Percentiles rank a stretch among this genome's conserved stretches.
Evolutionary conservation across 2,113 vertebrate species (phyloP).

Genomic region (Alces alces): DNA sequence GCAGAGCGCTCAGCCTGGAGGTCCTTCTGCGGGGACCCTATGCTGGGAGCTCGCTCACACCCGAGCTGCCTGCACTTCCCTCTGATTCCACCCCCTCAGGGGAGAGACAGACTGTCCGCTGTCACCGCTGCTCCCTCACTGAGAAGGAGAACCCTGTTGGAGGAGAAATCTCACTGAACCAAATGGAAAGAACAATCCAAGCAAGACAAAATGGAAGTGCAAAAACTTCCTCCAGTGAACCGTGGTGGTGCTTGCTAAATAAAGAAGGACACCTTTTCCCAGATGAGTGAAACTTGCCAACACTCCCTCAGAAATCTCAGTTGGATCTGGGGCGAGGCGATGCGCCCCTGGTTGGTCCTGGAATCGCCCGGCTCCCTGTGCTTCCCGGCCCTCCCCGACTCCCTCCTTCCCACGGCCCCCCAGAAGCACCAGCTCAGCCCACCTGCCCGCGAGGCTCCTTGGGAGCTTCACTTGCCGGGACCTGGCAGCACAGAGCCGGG

Average conservation of each 20-base stretch:
- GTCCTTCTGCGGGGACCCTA: neutral
- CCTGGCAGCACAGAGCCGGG: too few relatives aligned
- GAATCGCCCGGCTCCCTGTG: rapidly evolving
- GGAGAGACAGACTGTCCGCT: neutral
- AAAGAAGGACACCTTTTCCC: neutral
- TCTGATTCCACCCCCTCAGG: neutral
- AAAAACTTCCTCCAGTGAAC: neutral
- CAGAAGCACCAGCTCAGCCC: neutral
- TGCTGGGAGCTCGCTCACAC: neutral
- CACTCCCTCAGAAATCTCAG: neutral
- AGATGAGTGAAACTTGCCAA: neutral
- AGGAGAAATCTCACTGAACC: neutral
- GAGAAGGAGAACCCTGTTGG: too few relatives aligned
- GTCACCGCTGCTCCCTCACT: rapidly evolving
- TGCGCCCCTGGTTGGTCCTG: rapidly evolving
- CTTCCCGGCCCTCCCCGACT: rapidly evolving
- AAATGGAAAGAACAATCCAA: neutral
- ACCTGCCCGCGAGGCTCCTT: rapidly evolving
- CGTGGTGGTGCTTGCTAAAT: rapidly evolving
- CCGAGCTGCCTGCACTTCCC: neutral
- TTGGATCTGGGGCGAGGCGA: rapidly evolving
- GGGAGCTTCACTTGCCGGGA: neutral
- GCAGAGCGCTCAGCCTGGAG: neutral
- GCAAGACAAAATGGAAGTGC: neutral
- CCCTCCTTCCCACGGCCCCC: neutral